Evolutionary conservation across 2,113 vertebrate genomes (phyloP).

Genomic region (Cololabis saira): DNA sequence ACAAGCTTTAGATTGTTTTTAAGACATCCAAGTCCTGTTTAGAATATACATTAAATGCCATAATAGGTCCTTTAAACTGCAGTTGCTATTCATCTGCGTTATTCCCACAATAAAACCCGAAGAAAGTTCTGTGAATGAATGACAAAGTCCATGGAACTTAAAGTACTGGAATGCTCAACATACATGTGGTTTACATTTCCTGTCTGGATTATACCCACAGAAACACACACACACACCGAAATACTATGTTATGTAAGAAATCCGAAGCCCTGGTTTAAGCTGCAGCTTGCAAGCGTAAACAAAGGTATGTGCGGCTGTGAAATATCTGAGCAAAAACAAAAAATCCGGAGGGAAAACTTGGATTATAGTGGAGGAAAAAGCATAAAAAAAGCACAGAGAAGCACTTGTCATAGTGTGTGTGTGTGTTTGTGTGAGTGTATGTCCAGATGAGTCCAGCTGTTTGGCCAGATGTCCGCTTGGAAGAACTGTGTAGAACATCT

Average conservation of each 20-base stretch:
- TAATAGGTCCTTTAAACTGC: too few relatives aligned
- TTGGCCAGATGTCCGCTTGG: constrained; percentile 75
- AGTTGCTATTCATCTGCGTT: neutral
- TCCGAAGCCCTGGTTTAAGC: constrained; percentile 2
- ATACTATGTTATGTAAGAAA: constrained; percentile 4
- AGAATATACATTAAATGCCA: too few relatives aligned
- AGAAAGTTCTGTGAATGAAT: constrained; percentile 22
- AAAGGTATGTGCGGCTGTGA: neutral
- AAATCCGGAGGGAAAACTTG: too few relatives aligned
- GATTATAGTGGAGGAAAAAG: neutral
- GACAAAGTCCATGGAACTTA: constrained; percentile 20
- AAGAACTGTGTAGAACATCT: constrained; percentile 79
- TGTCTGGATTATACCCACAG: constrained; percentile 39
- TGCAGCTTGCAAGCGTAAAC: constrained; percentile 7
- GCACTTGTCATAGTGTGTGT: constrained; percentile 34
- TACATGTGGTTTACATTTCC: constrained; percentile 69
- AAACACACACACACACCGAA: constrained; percentile 16
- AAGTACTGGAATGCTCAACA: constrained; percentile 45
- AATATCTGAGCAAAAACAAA: too few relatives aligned
- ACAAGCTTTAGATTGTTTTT: too few relatives aligned
- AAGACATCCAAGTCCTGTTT: too few relatives aligned
- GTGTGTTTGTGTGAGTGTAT: constrained; percentile 31
- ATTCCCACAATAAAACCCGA: constrained; percentile 41
- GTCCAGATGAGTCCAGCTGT: constrained; percentile 75
- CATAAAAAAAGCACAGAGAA: neutral